phyloP scores from a whole-genome alignment of 1,140 invertebrate genomes.

The Neodiprion virginianus region DNA sequence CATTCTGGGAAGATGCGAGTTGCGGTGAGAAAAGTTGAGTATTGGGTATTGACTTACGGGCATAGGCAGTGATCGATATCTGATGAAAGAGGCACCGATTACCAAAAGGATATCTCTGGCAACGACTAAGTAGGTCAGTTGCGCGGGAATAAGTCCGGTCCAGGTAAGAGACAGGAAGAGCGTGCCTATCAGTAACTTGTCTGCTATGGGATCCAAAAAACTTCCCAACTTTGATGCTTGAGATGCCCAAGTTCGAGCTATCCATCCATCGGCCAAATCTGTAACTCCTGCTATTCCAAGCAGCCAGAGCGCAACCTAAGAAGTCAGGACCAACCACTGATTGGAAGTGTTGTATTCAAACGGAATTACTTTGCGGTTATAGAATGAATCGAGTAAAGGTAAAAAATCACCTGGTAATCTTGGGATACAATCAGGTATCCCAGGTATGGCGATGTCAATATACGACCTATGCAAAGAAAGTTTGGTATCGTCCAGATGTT shows the following conservation, averaged over 20 bases:
- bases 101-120: slow-evolving; percentile 85
- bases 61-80: slow-evolving; percentile 87
- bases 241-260: slow-evolving; percentile 89
- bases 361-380: slow-evolving; percentile 79
- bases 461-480: slow-evolving; percentile 83
- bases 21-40: too few species aligned
- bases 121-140: slow-evolving; percentile 85
- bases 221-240: slow-evolving; percentile 93
- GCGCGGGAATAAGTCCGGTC: slow-evolving; percentile 84
- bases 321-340: slow-evolving; percentile 4
- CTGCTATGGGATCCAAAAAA: slow-evolving; percentile 97
- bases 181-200: slow-evolving; percentile 92
- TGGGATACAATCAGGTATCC: slow-evolving; percentile 84
- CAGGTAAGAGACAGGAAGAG: slow-evolving; percentile 88
- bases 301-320: slow-evolving; percentile 51
- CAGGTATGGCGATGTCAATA: slow-evolving; percentile 84
- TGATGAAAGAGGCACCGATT: slow-evolving; percentile 82
- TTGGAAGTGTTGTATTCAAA: slow-evolving; percentile 69
- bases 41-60: slow-evolving; percentile 70
- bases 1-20: too few species aligned
- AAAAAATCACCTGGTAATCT: slow-evolving; percentile 70
- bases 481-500: slow-evolving; percentile 95
- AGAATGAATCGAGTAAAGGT: slow-evolving; percentile 74
- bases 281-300: slow-evolving; percentile 52
- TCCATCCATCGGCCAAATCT: slow-evolving; percentile 85